Evolutionary conservation across 2,797 vertebrate genomes (phyloP), one percentile per base, ranked within the genome.

Genomic region (Netta rufina): DNA sequence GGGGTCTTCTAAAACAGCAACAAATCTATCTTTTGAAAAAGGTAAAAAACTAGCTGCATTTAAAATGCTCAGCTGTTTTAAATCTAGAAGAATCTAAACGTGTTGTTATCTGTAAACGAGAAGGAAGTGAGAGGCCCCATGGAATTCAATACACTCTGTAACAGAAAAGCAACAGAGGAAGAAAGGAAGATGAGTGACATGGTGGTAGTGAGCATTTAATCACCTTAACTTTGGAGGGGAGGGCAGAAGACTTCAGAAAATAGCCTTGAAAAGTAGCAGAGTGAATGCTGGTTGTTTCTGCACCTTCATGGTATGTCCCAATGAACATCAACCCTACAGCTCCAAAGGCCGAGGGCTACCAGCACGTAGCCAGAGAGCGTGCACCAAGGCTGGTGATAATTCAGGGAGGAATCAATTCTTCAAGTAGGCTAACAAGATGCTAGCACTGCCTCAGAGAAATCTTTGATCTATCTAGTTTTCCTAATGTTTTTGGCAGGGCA

Each of bases 291-390:
- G 49, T 36, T 73, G 11, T 12, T 77, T 57, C 58, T 62, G 24
- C 25, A 41, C 16, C 15, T 79, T 39, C 30, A 25, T 8, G 19
- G 38, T 5, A 28, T 0, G 0, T n/a, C 28, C 51, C 20, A 22
- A 0, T 3, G n/a, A 62, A 91, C 82, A 67, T 10, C 41, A 84
- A 9, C 6, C 28, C 32, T 32, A 30, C 2, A 71, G 19, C n/a
- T 87, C 32, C 17, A 43, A 14, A 87, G 20, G 39, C 17, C 2
- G 2, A 74, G 20, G n/a, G 28, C 25, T 64, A 79, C 53, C 36
- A 90, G 39, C 33, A 14, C 2, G 13, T n/a, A 36, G 62, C 24
- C 69, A 70, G 32, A 20, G 43, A 36, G 5, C 1, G 2, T 1
- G 0, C 24, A 45, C 28, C 38, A 21, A 30, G 38, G 73, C 43